A percentile compares a stretch with the other conserved stretches of the same genome.
These are phyloP conservation scores for Lepidonotus clava DNA, from an alignment of 2,888 invertebrate genomes.

Conservation along the genomic window DNA sequence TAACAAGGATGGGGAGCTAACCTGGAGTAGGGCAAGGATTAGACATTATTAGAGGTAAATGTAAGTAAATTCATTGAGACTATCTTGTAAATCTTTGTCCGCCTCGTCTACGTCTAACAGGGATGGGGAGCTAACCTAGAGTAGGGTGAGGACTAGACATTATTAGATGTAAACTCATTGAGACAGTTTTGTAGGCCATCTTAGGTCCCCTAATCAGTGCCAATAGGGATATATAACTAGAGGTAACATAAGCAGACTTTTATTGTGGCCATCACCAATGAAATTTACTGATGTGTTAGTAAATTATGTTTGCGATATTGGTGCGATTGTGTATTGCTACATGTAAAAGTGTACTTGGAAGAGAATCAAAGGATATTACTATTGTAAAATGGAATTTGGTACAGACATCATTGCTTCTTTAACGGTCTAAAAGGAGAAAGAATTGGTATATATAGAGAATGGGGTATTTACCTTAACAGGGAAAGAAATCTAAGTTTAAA, in stretches of 20 bases:
- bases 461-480: neutral
- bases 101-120: constrained; percentile 48
- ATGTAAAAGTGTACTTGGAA: too few relatives aligned
- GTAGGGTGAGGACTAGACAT: neutral
- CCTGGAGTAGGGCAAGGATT: neutral
- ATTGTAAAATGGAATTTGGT: neutral
- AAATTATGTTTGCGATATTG: neutral
- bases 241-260: neutral
- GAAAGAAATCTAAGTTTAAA: neutral
- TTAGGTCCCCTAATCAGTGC: too few relatives aligned
- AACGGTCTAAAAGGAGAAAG: neutral
- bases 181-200: too few relatives aligned
- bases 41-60: neutral
- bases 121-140: constrained; percentile 24
- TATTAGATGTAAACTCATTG: too few relatives aligned
- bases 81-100: constrained; percentile 38
- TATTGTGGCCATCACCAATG: neutral
- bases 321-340: too few relatives aligned
- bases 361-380: neutral
- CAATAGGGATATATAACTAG: neutral
- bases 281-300: neutral
- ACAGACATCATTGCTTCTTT: neutral
- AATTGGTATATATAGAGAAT: neutral
- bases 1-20: constrained; percentile 34
- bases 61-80: constrained; percentile 46